Base-by-base conservation (phyloP, 1,140 invertebrate genomes). In the Zaprionus taronus region DNA sequence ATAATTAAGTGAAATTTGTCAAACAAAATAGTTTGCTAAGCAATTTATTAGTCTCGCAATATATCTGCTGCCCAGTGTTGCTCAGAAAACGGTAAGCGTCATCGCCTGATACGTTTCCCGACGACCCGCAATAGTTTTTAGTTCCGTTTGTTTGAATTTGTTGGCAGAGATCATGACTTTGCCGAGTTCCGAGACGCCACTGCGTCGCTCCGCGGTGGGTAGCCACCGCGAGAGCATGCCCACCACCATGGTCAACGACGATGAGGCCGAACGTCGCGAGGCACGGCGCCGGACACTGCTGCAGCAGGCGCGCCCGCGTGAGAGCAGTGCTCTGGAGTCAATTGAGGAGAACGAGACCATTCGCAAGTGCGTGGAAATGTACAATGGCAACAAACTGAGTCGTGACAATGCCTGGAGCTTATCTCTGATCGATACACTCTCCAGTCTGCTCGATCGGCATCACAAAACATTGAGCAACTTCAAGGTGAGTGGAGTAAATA, bases 351-450 rank as follows among this genome's bases (percentile, higher is more conserved):
- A 91, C 38, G 91, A 93, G 60, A 83, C 91, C 0, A 80, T 93
- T 6, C 78, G 81, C 6, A 79, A 81, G 47, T 93, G 92, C 44
- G 53, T 93, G 49, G 91, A 89, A 64, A 89, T 93, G 6, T 93
- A 83, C 63, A 89, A 92, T 51, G 91, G 90, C 22, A 93, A 93
- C 57, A 96, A 97, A 94, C 96, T 97, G 56, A 96, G 94, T 80
- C 93, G 93, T 2, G 96, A 96, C 81, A 97, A 97, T 94, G 96
- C 96, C 0, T 97, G 96, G 92, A 95, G 93, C 51, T 87, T 97
- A 6, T 94, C 96, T 68, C 93, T 97, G 17, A 97, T 97, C 73
- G 96, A 97, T 81, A 96, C 95, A 70, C 94, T 97, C 93, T 93
- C 95, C 9, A 94, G 94, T 41, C 93, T 96, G 82, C 76, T 96